phyloP scores from a whole-genome alignment of 2,888 invertebrate genomes.

The Oegoconia quadripuncta region DNA sequence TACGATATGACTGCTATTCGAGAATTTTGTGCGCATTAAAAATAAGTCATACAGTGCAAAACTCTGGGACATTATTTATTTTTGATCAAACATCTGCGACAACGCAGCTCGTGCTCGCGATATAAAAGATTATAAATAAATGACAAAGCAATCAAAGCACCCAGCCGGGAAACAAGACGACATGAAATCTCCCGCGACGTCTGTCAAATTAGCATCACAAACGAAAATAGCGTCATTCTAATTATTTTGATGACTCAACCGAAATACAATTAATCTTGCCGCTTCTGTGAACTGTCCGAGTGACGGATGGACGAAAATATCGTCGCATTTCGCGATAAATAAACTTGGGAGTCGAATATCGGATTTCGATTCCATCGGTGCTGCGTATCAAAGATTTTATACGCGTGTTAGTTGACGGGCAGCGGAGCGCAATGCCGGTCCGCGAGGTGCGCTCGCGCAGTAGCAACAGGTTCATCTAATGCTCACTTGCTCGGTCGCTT shows the following conservation, averaged over 20 bases:
- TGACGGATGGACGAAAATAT: constrained; percentile 77
- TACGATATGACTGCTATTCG: constrained; percentile 26
- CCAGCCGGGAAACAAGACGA: constrained; percentile 59
- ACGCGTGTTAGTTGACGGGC: constrained; percentile 53
- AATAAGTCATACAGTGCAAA: constrained; percentile 9
- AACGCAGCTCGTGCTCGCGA: constrained; percentile 26
- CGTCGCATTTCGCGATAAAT: constrained; percentile 77
- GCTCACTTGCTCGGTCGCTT: too few species aligned
- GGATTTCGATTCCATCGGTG: constrained; percentile 77
- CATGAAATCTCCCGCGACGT: constrained; percentile 76
- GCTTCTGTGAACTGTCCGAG: constrained; percentile 76
- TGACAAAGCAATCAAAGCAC: constrained; percentile 69
- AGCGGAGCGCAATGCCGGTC: constrained; percentile 57
- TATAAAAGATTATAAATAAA: constrained; percentile 42
- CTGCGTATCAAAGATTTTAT: constrained; percentile 74
- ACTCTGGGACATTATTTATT: constrained; percentile 1
- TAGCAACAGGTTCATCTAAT: too few species aligned
- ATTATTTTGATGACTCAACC: constrained; percentile 79
- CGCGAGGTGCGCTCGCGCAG: constrained; percentile 13
- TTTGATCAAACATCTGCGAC: constrained; percentile 29
- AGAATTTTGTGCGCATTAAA: constrained; percentile 2
- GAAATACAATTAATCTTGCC: constrained; percentile 79
- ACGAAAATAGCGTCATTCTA: constrained; percentile 79
- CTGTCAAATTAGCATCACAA: constrained; percentile 78
- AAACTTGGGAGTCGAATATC: constrained; percentile 71